phyloP scores from a whole-genome alignment of 1,140 invertebrate genomes.

The Cephus cinctus region DNA sequence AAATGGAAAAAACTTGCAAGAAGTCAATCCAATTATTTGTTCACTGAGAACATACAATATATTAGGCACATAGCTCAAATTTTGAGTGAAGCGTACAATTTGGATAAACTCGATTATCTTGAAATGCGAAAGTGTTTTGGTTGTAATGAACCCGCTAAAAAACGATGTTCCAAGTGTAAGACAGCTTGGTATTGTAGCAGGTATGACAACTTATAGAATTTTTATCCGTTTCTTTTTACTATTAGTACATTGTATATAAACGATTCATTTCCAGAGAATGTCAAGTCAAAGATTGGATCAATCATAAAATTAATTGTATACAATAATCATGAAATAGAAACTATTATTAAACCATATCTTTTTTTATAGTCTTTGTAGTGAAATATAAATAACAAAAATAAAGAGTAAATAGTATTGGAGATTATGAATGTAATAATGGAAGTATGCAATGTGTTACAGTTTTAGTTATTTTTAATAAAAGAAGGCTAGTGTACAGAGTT shows the following conservation, averaged over 20 bases:
- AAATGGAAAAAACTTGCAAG: conserved; percentile 62
- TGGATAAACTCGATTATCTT: conserved; percentile 50
- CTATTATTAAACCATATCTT: too few relatives aligned
- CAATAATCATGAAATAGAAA: too few relatives aligned
- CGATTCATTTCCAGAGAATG: conserved; percentile 44
- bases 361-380: too few relatives aligned
- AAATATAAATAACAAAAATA: too few relatives aligned
- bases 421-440: background rate
- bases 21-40: conserved; percentile 56
- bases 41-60: conserved; percentile 53
- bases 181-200: conserved; percentile 56
- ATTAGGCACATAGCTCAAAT: conserved; percentile 56
- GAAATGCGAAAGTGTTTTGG: conserved; percentile 43
- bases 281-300: conserved; percentile 52
- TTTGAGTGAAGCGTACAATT: conserved; percentile 51
- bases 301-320: conserved; percentile 45
- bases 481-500: conserved; percentile 49
- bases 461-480: conserved; percentile 42
- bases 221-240: too few relatives aligned
- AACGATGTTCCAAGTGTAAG: conserved; percentile 57
- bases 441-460: background rate
- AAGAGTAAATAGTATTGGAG: conserved; percentile 7
- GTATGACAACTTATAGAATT: too few relatives aligned
- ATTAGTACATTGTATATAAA: too few relatives aligned
- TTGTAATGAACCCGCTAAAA: conserved; percentile 47